Evolutionary conservation across 92 coral and sea anemone genomes (phyloP), one percentile per base, ranked within the genome.

Genomic region (Ricordea florida): DNA sequence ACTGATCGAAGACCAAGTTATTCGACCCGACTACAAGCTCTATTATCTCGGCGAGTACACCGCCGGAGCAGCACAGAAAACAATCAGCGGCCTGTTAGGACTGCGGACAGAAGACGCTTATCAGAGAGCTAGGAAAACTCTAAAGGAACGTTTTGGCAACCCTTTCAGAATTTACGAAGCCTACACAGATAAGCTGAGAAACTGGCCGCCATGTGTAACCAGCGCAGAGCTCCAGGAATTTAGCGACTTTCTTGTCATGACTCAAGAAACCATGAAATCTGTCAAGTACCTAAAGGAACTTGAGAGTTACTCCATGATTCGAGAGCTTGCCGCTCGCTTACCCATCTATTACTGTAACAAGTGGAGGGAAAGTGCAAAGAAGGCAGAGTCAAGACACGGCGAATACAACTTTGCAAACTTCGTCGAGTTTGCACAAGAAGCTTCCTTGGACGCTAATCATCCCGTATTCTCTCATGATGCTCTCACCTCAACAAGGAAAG

Each of bases 381-480:
- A 63, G 47, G 72, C 67, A 10, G 88, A 89, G 56, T 50, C 62
- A 0, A 66, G 64, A 65, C 41, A 79, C 16, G 79, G 86, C n/a
- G 71, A 78, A 22, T 81, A 90, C 75, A 71, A 65, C n/a, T 85
- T 85, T 35, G 56, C 66, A 23, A 63, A 90, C 76, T 58, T 90
- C 15, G 84, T 90, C 11, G 51, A 85, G 10, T 90, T 65, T 36
- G 59, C 72, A 5, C 91, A 85, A 69, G 52, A 52, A 23, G 78
- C 91, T 0, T 69, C 87, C 5, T 45, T 62, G 1, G 96, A 85
- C 28, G 89, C 92, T 10, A 81, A 63, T 9, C 84, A 76, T 45
- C 88, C 89, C 4, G 91, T 85, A 30, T 90, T 90, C 69, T 90
- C 91, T 6, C 66, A 41, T 23, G 86, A 90, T 18, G 81, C 86